Conservation (phyloP, 2,113 vertebrate species). For the Passer domesticus region DNA sequence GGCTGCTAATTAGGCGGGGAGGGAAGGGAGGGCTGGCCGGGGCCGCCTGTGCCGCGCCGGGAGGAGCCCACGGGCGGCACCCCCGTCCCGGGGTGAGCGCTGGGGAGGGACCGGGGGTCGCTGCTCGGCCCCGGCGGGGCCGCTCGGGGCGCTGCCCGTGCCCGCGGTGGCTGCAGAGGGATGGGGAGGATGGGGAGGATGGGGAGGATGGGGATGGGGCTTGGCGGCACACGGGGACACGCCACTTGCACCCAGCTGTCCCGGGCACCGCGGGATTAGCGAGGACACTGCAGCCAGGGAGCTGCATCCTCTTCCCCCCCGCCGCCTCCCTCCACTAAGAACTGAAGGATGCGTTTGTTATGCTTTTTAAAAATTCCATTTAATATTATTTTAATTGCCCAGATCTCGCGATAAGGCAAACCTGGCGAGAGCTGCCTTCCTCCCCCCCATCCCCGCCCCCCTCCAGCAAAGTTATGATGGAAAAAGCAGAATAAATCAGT, state of each 20-base stretch:
- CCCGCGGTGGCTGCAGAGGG: background rate
- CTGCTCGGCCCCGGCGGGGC: background rate
- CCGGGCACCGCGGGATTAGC: background rate
- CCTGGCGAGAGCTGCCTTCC: background rate
- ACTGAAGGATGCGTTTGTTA: background rate
- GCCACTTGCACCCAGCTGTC: background rate
- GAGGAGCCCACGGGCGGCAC: background rate
- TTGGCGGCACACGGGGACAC: background rate
- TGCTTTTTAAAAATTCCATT: background rate
- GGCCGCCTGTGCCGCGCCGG: background rate
- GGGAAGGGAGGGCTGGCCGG: background rate
- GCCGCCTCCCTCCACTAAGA: background rate
- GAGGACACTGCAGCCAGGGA: background rate
- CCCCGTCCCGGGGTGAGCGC: background rate
- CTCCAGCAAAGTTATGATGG: background rate
- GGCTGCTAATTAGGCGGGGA: constrained; percentile 29
- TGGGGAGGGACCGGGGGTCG: background rate
- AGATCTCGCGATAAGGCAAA: constrained; percentile 18
- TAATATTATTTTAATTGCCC: background rate
- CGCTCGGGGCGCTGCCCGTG: background rate
- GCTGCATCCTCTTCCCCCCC: background rate
- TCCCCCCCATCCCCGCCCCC: background rate
- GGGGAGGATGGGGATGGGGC: background rate
- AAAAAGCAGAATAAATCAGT: background rate
- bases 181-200: background rate